Base-by-base conservation (phyloP, 2,113 vertebrate genomes). In the Odontesthes bonariensis region DNA sequence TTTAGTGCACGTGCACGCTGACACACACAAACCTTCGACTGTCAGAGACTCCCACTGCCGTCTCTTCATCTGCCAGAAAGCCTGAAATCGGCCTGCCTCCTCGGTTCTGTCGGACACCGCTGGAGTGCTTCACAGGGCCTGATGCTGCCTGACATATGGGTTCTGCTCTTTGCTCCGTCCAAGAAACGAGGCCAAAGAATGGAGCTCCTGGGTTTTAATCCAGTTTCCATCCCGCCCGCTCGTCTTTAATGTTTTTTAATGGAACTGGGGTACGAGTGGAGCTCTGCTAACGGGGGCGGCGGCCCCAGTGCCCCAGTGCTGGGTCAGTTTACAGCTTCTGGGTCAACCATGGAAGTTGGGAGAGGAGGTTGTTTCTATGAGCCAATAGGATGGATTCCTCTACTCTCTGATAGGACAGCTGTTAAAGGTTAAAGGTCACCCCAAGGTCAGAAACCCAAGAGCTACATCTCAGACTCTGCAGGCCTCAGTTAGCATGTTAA, bases 101-200 rank as follows among this genome's bases (percentile, higher is more conserved):
- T 62, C 42, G 13, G 81, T 67, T 69, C 69, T 55, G 71, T 88
- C 86, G 85, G 75, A 85, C 69, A 89, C 77, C 83, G 79, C 87
- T 86, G 69, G 79, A 86, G 82, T 71, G 90, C 89, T 88, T 92
- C 89, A 88, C 60, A 81, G 88, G 88, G 77, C 89, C 79, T 88
- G 85, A 75, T 76, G 81, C 90, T 89, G 89, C 89, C 85, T 84
- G 86, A 90, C 91, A 93, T 92, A 93, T 93, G 92, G 93, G 85
- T 85, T 88, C 81, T 74, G 66, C 81, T 87, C 58, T 79, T 74
- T 60, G 71, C 86, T 85, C 88, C 73, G 88, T 91, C 87, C 91
- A 91, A 84, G 88, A 93, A 93, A 88, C 73, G 83, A 75, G 86
- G 88, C 89, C 89, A 91, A 89, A 82, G 87, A 86, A 83, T 74